Percentiles rank a stretch among this genome's conserved stretches.
Evolutionary conservation across 2,797 vertebrate genomes (phyloP).

Genomic region (Oryzias sinensis): DNA sequence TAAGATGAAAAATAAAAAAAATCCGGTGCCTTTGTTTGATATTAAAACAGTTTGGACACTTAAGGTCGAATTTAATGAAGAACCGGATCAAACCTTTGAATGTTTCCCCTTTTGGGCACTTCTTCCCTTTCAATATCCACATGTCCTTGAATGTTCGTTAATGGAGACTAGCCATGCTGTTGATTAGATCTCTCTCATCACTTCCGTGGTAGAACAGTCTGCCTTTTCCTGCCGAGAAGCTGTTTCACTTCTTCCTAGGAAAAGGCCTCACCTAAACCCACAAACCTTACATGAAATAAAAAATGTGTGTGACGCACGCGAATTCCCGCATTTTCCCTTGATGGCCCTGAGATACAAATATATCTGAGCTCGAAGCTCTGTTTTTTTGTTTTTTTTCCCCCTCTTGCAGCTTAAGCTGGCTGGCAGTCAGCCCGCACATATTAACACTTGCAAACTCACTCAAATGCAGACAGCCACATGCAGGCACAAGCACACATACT

Average conservation of each 20-base stretch:
- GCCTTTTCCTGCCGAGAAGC: slow-evolving; percentile 14
- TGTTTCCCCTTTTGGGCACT: slow-evolving; percentile 1
- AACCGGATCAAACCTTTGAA: slow-evolving; percentile 1
- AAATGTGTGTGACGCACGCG: slow-evolving; percentile 43
- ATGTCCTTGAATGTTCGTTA: slow-evolving; percentile 30
- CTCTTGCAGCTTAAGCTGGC: slow-evolving; percentile 47
- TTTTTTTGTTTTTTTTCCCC: slow-evolving; percentile 2
- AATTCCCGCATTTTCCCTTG: slow-evolving; percentile 51
- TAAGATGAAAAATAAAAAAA: slow-evolving; percentile 9
- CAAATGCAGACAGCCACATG: slow-evolving; percentile 29
- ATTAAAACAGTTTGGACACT: slow-evolving; percentile 9
- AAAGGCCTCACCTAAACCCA: slow-evolving; percentile 43
- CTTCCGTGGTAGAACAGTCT: slow-evolving; percentile 37
- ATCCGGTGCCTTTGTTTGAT: slow-evolving; percentile 17
- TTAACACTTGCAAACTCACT: slow-evolving; percentile 43
- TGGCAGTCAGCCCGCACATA: slow-evolving; percentile 53
- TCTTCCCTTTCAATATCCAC: slow-evolving; percentile 21
- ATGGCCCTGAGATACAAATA: slow-evolving; percentile 54
- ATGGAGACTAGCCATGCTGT: slow-evolving; percentile 7
- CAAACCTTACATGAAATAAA: slow-evolving; percentile 55
- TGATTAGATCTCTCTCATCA: slow-evolving; percentile 45
- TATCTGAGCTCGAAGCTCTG: slow-evolving; percentile 41
- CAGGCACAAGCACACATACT: slow-evolving; percentile 17
- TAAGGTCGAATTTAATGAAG: slow-evolving; percentile 4
- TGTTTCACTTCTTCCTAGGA: slow-evolving; percentile 46